Percentiles rank a stretch among this genome's conserved stretches.
Evolutionary conservation across 2,113 vertebrate species (phyloP).

Genomic region (Castor canadensis): DNA sequence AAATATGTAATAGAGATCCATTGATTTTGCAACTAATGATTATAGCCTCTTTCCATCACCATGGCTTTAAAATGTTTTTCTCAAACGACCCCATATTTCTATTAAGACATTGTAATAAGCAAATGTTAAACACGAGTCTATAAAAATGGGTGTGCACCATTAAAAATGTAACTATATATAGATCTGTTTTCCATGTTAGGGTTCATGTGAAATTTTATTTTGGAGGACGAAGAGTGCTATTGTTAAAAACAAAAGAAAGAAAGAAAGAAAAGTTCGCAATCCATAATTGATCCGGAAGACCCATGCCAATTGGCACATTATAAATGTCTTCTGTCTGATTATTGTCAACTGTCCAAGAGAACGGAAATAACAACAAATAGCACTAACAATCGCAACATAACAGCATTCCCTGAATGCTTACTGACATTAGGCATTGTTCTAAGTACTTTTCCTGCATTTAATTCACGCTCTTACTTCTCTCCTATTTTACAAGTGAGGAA

Average conservation of each 20-base stretch:
- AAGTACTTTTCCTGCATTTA: neutral
- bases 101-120: neutral
- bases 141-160: neutral
- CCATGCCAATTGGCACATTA: neutral
- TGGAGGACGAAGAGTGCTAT: neutral
- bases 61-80: neutral
- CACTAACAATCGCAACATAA: neutral
- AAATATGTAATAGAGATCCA: neutral
- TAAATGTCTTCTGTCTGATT: slow-evolving; percentile 34
- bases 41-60: neutral
- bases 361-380: neutral
- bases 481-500: neutral
- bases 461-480: slow-evolving; percentile 16
- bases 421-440: neutral
- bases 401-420: neutral
- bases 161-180: neutral
- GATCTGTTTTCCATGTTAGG: neutral
- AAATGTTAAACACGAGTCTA: neutral
- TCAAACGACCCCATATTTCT: neutral
- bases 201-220: slow-evolving; percentile 34
- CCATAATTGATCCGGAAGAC: neutral
- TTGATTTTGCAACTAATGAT: neutral
- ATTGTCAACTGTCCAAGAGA: slow-evolving; percentile 12
- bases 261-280: neutral
- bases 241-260: neutral